Evolutionary conservation across 2,888 invertebrate genomes (phyloP).

Genomic region (Agrochola lychnidis): DNA sequence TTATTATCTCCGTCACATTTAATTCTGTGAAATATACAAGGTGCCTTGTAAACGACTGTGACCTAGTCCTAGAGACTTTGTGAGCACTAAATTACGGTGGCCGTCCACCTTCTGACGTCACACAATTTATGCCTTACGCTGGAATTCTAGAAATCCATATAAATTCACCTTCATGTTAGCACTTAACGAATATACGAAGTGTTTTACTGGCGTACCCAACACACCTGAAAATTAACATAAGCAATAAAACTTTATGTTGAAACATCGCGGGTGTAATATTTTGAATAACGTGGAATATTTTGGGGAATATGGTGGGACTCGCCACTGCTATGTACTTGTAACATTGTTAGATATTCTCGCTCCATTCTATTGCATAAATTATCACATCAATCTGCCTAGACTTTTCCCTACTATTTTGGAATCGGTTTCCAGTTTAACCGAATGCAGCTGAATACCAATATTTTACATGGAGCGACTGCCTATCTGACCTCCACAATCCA

Average conservation of each 20-base stretch:
- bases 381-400: too few relatives aligned
- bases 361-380: conserved; percentile 14
- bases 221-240: conserved; percentile 78
- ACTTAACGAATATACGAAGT: conserved; percentile 71
- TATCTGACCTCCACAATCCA: too few relatives aligned
- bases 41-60: background rate
- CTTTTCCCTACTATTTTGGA: too few relatives aligned
- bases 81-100: conserved; percentile 32
- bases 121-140: conserved; percentile 39
- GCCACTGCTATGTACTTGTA: conserved; percentile 24
- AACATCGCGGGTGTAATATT: conserved; percentile 45
- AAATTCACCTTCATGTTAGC: conserved; percentile 65
- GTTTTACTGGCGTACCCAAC: conserved; percentile 66
- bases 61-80: conserved; percentile 33
- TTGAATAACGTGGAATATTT: conserved; percentile 61
- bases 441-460: too few relatives aligned
- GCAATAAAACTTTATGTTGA: conserved; percentile 78
- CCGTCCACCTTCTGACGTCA: conserved; percentile 40
- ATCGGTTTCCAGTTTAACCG: too few relatives aligned
- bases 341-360: conserved; percentile 20
- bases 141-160: conserved; percentile 63
- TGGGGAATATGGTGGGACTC: conserved; percentile 51
- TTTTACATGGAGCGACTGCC: too few relatives aligned
- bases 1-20: background rate
- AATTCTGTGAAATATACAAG: conserved; percentile 6